Conservation (phyloP, 2,113 vertebrate genomes). For the Cisticola juncidis region DNA sequence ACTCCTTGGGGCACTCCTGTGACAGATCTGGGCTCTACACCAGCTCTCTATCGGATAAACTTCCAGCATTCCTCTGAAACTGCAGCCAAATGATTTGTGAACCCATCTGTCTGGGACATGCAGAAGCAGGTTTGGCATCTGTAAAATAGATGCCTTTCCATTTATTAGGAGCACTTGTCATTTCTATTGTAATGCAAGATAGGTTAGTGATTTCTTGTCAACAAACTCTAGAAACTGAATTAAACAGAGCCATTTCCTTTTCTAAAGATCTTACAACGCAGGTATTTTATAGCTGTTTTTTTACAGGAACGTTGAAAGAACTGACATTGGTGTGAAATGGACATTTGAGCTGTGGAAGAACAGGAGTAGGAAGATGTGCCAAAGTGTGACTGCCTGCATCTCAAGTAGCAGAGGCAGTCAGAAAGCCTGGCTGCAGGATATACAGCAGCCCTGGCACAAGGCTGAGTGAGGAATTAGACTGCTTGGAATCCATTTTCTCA, state of each 20-base stretch:
- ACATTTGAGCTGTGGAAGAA: neutral
- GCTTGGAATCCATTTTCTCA: neutral
- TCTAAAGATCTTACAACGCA: neutral
- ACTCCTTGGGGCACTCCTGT: neutral
- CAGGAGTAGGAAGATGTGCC: neutral
- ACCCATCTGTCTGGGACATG: neutral
- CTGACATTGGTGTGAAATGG: neutral
- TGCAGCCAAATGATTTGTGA: constrained; percentile 26
- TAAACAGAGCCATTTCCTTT: neutral
- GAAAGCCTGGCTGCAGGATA: neutral
- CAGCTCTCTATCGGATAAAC: neutral
- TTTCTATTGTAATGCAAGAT: neutral
- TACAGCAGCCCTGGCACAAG: neutral
- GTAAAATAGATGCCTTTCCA: neutral
- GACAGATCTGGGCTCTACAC: neutral
- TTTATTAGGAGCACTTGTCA: neutral
- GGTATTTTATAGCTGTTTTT: neutral
- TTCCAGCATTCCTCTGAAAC: neutral
- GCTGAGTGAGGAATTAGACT: neutral
- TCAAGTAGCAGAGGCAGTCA: neutral
- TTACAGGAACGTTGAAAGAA: neutral
- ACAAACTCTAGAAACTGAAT: neutral
- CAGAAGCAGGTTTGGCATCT: neutral
- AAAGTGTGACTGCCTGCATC: neutral
- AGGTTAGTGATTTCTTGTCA: constrained; percentile 12